Percentiles rank a stretch among this genome's conserved stretches.
Evolutionary conservation across 2,113 vertebrate species (phyloP).

Genomic region (Phrynosoma platyrhinos): DNA sequence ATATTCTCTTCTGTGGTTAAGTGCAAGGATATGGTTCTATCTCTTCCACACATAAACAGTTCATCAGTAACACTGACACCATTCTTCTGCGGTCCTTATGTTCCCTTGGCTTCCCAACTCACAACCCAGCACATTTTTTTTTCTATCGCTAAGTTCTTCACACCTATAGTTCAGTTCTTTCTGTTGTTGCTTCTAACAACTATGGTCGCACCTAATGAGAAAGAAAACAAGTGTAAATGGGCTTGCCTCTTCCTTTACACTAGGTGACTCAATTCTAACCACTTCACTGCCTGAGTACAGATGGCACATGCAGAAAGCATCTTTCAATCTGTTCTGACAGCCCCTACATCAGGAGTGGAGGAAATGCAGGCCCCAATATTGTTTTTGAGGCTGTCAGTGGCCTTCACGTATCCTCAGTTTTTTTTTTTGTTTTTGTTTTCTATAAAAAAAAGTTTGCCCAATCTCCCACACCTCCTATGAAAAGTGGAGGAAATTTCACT

Average conservation of each 20-base stretch:
- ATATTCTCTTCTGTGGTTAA: constrained; percentile 18
- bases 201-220: not conserved
- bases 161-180: not conserved
- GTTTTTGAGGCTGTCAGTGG: no score
- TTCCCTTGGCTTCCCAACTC: not conserved
- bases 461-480: no score
- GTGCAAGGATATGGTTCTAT: not conserved
- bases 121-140: not conserved
- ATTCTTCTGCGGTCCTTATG: not conserved
- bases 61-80: not conserved
- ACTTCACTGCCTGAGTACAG: not conserved
- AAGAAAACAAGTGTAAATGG: not conserved
- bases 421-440: no score
- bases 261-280: not conserved
- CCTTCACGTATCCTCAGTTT: no score
- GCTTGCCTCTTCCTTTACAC: no score
- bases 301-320: not conserved
- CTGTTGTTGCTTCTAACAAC: not conserved
- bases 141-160: not conserved
- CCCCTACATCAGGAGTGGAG: not conserved
- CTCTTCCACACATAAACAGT: not conserved
- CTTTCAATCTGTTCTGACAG: not conserved
- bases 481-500: no score
- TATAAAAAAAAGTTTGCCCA: no score
- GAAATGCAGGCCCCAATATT: no score